Conservation (phyloP, 2,113 vertebrate genomes). For the Leptobrachium ailaonicum region DNA sequence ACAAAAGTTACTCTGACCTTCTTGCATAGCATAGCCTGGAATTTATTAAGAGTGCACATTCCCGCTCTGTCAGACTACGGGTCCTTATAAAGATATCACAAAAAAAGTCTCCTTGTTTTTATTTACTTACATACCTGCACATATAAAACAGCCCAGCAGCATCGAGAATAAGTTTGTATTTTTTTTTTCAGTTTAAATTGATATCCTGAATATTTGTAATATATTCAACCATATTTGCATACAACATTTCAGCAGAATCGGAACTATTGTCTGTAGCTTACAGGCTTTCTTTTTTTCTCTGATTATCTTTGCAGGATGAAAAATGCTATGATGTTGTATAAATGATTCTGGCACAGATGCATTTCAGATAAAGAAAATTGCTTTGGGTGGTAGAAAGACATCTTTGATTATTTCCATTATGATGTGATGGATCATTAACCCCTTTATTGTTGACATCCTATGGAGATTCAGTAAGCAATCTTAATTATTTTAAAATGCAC, state of each 20-base stretch:
- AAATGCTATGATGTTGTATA: conserved; percentile 56
- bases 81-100: too few species aligned
- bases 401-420: conserved; percentile 72
- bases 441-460: conserved; percentile 81
- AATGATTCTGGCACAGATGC: conserved; percentile 66
- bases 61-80: too few species aligned
- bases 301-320: conserved; percentile 43
- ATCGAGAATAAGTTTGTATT: not conserved
- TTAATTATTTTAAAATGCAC: conserved; percentile 83
- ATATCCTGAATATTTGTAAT: conserved; percentile 7
- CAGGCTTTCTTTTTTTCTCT: conserved; percentile 9
- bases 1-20: too few species aligned
- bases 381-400: conserved; percentile 66
- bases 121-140: too few species aligned
- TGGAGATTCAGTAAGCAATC: conserved; percentile 76
- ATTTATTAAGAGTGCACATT: too few species aligned
- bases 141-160: not conserved
- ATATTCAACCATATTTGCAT: conserved; percentile 29
- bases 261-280: conserved; percentile 8
- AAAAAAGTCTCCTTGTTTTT: too few species aligned
- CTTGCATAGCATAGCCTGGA: too few species aligned
- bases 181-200: not conserved
- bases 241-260: conserved; percentile 4
- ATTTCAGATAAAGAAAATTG: conserved; percentile 64
- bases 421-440: conserved; percentile 78